Base-by-base conservation (phyloP, 2,113 vertebrate species). In the Plestiodon gilberti region DNA sequence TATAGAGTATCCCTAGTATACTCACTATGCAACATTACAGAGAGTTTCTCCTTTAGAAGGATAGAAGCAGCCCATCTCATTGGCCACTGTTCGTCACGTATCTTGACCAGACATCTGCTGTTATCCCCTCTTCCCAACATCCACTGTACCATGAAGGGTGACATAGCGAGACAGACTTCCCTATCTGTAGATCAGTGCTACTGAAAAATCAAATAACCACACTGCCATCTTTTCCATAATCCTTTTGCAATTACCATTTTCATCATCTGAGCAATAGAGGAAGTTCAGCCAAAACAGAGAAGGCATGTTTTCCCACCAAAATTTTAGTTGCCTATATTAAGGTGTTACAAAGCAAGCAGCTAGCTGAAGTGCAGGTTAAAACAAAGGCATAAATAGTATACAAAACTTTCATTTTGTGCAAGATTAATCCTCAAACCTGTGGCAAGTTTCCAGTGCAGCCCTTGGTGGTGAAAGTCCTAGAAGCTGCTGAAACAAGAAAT, bases 401-500 rank as follows among this genome's bases (percentile, higher is more conserved):
- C 0, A 1, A 8, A 61, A 70, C 28, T 65, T 40, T 10, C 82
- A 74, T 14, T 82, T 30, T 4, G 38, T 59, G 28, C 48, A 79
- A 48, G 59, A 89, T 74, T 69, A 83, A 7, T 67, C 40, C 35
- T 28, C 48, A 74, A 23, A 20, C 61, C 43, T 9, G n/a, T 81
- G 23, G 23, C 6, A 83, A 87, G 78, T 75, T 43, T 20, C 15
- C 82, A 67, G 30, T 1, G 55, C 35, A 91, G 48, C 17, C 55
- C 43, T 78, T 84, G 35, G 65, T 78, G 55, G 35, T 73, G 38
- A 85, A 88, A 57, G 65, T 43, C 48, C 74, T 77, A 33, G 13
- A 89, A 67, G 10, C 64, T 48, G n/a, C 35, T 87, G 80, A 83
- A 79, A 65, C 38, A 73, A 87, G 14, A 87, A 65, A 87, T n/a